Percentiles rank a stretch among this genome's conserved stretches.
Conservation (phyloP, 2,113 vertebrate genomes). For the Dicrurus megarhynchus region DNA sequence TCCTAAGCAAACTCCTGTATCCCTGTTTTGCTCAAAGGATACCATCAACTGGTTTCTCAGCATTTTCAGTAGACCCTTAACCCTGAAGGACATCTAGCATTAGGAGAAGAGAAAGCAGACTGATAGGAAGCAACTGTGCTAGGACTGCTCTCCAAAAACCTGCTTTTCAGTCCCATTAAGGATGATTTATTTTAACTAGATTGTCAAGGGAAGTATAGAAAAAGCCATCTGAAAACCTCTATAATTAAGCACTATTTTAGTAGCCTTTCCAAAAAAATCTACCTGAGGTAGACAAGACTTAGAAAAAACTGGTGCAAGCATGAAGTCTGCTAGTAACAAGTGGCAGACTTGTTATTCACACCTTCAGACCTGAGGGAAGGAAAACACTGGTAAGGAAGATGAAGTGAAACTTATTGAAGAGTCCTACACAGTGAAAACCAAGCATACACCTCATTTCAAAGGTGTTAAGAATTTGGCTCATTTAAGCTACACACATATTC, state of each 20-base stretch:
- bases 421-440: background rate
- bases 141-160: background rate
- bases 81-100: background rate
- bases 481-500: background rate
- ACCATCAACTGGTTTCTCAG: background rate
- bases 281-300: background rate
- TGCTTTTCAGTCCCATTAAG: background rate
- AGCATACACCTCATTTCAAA: background rate
- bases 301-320: background rate
- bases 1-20: background rate
- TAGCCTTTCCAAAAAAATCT: background rate
- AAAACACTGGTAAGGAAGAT: background rate
- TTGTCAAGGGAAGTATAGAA: background rate
- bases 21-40: background rate
- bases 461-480: background rate
- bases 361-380: background rate
- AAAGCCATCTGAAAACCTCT: background rate
- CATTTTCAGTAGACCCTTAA: background rate
- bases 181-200: background rate
- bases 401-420: background rate
- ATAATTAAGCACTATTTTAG: background rate
- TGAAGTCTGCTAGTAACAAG: background rate
- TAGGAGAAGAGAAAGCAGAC: background rate
- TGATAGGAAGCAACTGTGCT: background rate
- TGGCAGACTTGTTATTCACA: background rate